Percentiles rank a stretch among this genome's conserved stretches.
phyloP scores from a whole-genome alignment of 64 coral and sea anemone species.

The Stylophora pistillata region DNA sequence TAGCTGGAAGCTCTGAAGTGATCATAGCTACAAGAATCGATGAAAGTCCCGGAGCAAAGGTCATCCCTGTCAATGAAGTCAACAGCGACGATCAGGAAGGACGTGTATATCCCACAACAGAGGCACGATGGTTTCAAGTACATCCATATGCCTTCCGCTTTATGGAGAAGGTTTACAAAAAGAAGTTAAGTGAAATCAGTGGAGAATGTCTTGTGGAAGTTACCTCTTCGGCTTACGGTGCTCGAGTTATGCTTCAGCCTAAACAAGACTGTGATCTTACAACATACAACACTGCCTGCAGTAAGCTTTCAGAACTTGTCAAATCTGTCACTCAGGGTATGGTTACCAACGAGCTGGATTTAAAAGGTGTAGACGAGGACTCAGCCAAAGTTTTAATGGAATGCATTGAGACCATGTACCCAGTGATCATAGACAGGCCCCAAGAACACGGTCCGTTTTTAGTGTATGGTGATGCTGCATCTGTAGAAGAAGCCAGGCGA shows the following conservation, averaged over 20 bases:
- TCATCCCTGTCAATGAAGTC: not conserved
- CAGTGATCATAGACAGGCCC: not conserved
- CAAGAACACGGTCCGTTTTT: conserved; percentile 5
- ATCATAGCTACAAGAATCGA: not conserved
- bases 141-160: not conserved
- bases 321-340: conserved; percentile 16
- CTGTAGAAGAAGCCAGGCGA: not conserved
- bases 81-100: not conserved
- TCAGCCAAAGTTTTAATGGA: not conserved
- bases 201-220: not conserved
- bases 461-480: conserved; percentile 32
- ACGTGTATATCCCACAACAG: not conserved
- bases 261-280: not conserved
- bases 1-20: not conserved
- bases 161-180: not conserved
- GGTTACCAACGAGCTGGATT: conserved; percentile 1
- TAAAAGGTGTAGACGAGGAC: not conserved
- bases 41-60: not conserved
- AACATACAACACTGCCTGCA: not conserved
- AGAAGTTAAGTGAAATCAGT: not conserved
- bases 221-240: not conserved
- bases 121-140: not conserved
- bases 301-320: not conserved
- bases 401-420: not conserved
- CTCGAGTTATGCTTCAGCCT: conserved; percentile 3